These are phyloP conservation scores for Sisor rabdophorus DNA, from an alignment of 2,113 vertebrate genomes.

Conservation along the genomic window DNA sequence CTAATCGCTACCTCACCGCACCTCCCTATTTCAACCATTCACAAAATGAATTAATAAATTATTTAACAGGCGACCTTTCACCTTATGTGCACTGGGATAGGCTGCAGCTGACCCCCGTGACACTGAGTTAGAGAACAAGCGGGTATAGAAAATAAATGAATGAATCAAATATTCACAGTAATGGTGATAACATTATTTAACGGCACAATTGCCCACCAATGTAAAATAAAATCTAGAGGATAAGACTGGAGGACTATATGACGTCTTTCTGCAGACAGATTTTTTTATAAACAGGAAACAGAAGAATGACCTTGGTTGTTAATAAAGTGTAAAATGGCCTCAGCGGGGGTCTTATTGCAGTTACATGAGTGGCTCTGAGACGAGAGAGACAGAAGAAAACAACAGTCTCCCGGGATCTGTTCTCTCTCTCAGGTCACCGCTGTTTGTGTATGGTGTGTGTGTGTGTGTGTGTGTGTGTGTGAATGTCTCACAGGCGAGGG, in stretches of 20 bases:
- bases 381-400: constrained; percentile 3
- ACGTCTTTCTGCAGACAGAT: neutral
- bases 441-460: constrained; percentile 30
- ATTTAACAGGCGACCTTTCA: too few relatives aligned
- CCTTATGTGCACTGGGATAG: too few relatives aligned
- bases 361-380: constrained; percentile 16
- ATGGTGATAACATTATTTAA: neutral
- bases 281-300: constrained; percentile 10
- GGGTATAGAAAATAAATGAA: neutral
- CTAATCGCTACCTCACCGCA: too few relatives aligned
- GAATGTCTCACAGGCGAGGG: constrained; percentile 72
- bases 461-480: constrained; percentile 9
- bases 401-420: constrained; percentile 18
- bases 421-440: constrained; percentile 41
- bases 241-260: neutral
- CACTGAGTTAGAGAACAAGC: too few relatives aligned
- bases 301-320: neutral
- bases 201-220: too few relatives aligned
- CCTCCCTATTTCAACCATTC: too few relatives aligned
- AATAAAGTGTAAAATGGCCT: neutral
- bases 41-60: too few relatives aligned
- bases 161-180: neutral
- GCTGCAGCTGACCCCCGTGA: too few relatives aligned
- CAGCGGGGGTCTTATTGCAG: constrained; percentile 26
- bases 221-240: neutral